phyloP scores from a whole-genome alignment of 2,888 invertebrate species.

The Ditula angustiorana region DNA sequence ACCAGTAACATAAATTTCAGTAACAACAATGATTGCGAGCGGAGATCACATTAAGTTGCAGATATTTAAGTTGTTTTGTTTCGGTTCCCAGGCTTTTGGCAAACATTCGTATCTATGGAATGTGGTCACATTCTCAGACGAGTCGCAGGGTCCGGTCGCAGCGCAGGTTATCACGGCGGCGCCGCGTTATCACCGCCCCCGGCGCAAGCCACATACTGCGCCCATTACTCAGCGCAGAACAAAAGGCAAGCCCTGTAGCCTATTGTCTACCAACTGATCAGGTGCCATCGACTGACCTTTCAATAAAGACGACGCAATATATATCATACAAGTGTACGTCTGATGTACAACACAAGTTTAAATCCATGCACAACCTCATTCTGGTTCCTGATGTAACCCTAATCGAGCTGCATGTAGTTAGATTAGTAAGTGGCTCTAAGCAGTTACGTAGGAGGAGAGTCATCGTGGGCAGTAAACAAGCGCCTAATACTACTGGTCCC shows the following conservation, averaged over 20 bases:
- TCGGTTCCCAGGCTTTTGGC: conserved; percentile 23
- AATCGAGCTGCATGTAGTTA: conserved; percentile 28
- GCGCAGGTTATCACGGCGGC: conserved; percentile 57
- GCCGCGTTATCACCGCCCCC: conserved; percentile 59
- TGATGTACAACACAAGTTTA: background rate
- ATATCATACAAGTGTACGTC: background rate
- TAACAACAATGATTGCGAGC: no score
- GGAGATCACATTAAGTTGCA: conserved; percentile 15
- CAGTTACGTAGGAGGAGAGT: conserved; percentile 33
- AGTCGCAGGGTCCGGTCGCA: conserved; percentile 33
- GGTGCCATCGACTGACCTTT: conserved; percentile 18
- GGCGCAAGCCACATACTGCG: conserved; percentile 55
- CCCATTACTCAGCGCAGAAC: conserved; percentile 57
- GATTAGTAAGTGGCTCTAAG: conserved; percentile 30
- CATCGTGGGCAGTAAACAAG: conserved; percentile 34
- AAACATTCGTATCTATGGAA: conserved; percentile 19
- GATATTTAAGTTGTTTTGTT: conserved; percentile 2
- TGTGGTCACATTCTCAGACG: conserved; percentile 36
- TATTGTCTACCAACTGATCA: conserved; percentile 34
- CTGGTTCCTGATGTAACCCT: conserved; percentile 4
- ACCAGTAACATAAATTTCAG: no score
- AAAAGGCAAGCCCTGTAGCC: conserved; percentile 19
- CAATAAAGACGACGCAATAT: conserved; percentile 7
- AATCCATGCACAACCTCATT: background rate
- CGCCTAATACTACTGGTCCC: conserved; percentile 30